Percentiles rank a stretch among this genome's conserved stretches.
Conservation (phyloP, 2,888 invertebrate species). For the Masnerella sp. region DNA sequence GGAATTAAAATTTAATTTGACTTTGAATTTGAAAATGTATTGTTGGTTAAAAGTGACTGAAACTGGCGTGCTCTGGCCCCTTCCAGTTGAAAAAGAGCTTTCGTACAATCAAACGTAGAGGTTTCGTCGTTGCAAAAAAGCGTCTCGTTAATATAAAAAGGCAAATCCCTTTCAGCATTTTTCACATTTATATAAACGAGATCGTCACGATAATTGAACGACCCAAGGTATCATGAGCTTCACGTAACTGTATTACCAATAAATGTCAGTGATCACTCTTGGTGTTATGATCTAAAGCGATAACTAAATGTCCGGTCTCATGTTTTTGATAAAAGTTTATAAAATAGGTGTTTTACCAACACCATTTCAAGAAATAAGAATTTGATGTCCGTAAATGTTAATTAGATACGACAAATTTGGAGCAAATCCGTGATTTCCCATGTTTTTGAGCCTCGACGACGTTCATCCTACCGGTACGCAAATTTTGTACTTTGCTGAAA, state of each 20-base stretch:
- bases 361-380: too few species aligned
- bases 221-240: constrained; percentile 42
- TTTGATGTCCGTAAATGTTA: constrained; percentile 30
- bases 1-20: too few species aligned
- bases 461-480: constrained; percentile 17
- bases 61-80: neutral
- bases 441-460: too few species aligned
- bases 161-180: constrained; percentile 2
- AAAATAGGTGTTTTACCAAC: too few species aligned
- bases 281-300: constrained; percentile 30
- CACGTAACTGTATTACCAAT: too few species aligned
- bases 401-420: too few species aligned
- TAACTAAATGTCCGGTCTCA: constrained; percentile 30
- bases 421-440: too few species aligned
- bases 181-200: constrained; percentile 42
- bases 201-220: constrained; percentile 40
- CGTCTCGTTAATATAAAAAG: constrained; percentile 50
- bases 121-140: constrained; percentile 54
- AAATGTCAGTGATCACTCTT: constrained; percentile 31
- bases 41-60: too few species aligned
- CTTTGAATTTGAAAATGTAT: too few species aligned
- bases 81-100: constrained; percentile 65
- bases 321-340: constrained; percentile 49
- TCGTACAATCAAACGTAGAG: constrained; percentile 76
- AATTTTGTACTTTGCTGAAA: constrained; percentile 42